Evolutionary conservation across 2,113 vertebrate species (phyloP), one percentile per base, ranked within the genome.

Genomic region (Scopus umbretta): DNA sequence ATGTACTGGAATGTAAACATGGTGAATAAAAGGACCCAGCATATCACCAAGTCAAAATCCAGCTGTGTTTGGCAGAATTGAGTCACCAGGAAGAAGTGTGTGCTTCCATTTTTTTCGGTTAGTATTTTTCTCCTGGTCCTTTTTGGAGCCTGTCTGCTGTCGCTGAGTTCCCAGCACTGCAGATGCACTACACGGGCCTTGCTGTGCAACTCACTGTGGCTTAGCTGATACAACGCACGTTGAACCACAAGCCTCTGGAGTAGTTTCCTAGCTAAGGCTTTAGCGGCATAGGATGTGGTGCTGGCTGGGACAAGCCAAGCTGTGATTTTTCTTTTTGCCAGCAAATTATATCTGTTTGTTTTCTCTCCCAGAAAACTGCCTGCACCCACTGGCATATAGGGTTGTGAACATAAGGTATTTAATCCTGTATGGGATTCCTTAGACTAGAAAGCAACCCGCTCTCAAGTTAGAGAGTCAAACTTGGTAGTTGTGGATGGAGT

Each of bases 221-320:
- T 45, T 26, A 58, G 49, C 40, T 75, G 78, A 29, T 52, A 5
- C 0, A 1, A 8, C 0, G 0, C 5, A 6, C 2, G 4, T 32
- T 30, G 71, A 45, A 42, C 58, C 67, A 38, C 36, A 36, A 65
- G 11, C 50, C 55, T 38, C 59, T 91, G 89, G 19, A 86, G 38
- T 70, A 4, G n/a, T 47, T 76, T 80, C 59, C 49, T 72, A 14
- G 36, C 30, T 43, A 52, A 83, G 43, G 63, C 59, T 87, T 61
- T 25, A 43, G 56, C 5, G 7, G 23, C 1, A 0, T 7, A 43
- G 23, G 15, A 9, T 42, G 36, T 53, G 38, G 22, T 22, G n/a
- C 32, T 45, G 50, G 29, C 83, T 17, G 61, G 59, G 53, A 19
- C 14, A 52, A 72, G 9, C 34, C n/a, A 59, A 63, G 18, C 11